Percentiles rank a stretch among this genome's conserved stretches.
These are phyloP conservation scores for Tigriopus japonicus DNA, from an alignment of 1,140 invertebrate genomes.

Conservation along the genomic window DNA sequence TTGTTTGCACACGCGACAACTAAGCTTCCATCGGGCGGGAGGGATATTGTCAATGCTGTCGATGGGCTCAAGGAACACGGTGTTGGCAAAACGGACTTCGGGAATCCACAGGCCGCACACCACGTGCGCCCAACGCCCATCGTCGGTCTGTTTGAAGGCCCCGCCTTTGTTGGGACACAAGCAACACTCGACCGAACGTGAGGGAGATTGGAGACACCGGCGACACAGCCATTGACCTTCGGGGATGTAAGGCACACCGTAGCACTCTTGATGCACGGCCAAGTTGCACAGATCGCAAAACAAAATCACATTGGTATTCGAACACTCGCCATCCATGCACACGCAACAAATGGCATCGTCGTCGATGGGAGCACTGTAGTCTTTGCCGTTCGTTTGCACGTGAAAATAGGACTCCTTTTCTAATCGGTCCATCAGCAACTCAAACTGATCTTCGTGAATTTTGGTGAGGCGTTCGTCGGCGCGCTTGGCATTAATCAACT, in stretches of 20 bases:
- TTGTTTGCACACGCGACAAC: conserved; percentile 91
- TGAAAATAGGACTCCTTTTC: conserved; percentile 96
- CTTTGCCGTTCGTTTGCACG: conserved; percentile 25
- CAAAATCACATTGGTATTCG: conserved; percentile 84
- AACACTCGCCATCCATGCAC: conserved; percentile 71
- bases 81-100: conserved; percentile 93
- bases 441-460: conserved; percentile 69
- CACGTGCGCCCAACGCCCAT: conserved; percentile 91
- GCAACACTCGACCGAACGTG: conserved; percentile 82
- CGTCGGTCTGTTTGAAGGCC: conserved; percentile 95
- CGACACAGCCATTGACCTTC: conserved; percentile 97
- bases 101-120: conserved; percentile 98
- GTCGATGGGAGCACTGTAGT: conserved; percentile 52
- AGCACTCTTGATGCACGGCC: conserved; percentile 97
- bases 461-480: conserved; percentile 40
- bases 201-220: conserved; percentile 82
- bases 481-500: conserved; percentile 63
- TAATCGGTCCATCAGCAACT: conserved; percentile 83
- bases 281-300: conserved; percentile 99
- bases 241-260: conserved; percentile 96
- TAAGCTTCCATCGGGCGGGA: conserved; percentile 76
- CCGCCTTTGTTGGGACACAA: conserved; percentile 87
- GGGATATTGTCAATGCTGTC: conserved; percentile 91
- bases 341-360: conserved; percentile 97
- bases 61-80: conserved; percentile 87